Evolutionary conservation across 2,888 invertebrate genomes (phyloP), one percentile per base, ranked within the genome.

Genomic region (Neoascia interrupta): DNA sequence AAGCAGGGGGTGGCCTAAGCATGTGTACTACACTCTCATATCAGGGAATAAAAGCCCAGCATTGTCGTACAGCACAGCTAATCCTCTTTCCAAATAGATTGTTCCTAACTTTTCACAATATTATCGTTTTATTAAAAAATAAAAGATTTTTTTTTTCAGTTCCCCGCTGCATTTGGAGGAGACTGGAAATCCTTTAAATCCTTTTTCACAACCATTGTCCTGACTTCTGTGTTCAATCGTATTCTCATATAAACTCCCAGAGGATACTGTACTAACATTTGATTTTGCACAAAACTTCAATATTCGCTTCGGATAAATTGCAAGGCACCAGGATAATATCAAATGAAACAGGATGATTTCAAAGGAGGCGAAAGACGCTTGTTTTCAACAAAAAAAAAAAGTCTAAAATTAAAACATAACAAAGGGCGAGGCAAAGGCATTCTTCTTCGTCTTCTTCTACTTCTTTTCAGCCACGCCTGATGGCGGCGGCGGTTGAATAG

Each of bases 111-210:
- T 72, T 76, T 72, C 76, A 76, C 70, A 70, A 76, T 76, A 76
- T 76, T 76, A 76, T 72, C 72, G 70, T 76, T 76, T 76, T 76
- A 76, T 76, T 76, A 76, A 76, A 76, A 76, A 76, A 76, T 70
- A 76, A 72, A 76, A 58, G 53, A 34, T 36, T 15, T 45, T 36
- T 37, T 36, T 53, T 47, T 19, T 41, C 13, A n/a, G n/a, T 43
- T 37, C 34, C 13, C 31, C 2, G 23, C n/a, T n/a, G 19, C 2
- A 16, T 37, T 16, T 41, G 23, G n/a, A n/a, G 34, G 58, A 47
- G 43, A 53, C 37, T 66, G 34, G 39, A 76, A 64, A 70, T 70
- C 76, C 70, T 58, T 70, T 58, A 76, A 76, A 74, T 68, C 74
- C 74, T 68, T 41, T 68, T 56, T 41, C 53, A 36, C 53, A 53